Evolutionary conservation across 2,797 vertebrate genomes (phyloP).

Genomic region (Notolepis coatsorum): DNA sequence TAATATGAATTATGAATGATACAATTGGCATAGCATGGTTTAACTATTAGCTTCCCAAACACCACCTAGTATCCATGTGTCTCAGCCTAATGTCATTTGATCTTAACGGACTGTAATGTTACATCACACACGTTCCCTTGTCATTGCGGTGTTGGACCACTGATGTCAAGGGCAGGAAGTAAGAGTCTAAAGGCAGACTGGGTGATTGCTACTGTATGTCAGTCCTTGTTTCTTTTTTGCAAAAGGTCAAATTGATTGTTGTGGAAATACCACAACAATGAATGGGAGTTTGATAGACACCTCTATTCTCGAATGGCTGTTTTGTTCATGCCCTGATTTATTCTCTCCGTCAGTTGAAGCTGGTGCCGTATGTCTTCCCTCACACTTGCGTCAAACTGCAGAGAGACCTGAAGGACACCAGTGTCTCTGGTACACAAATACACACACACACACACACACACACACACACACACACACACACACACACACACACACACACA

Average conservation of each 20-base stretch:
- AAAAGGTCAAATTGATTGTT: neutral
- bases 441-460: neutral
- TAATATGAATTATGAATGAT: too few relatives aligned
- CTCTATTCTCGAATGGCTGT: neutral
- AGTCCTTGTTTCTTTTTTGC: neutral
- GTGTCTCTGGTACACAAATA: constrained; percentile 91
- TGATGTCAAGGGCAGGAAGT: too few relatives aligned
- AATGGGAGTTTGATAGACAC: neutral
- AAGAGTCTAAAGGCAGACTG: too few relatives aligned
- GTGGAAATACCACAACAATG: neutral
- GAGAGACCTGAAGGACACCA: constrained; percentile 93
- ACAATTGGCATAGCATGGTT: too few relatives aligned
- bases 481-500: neutral
- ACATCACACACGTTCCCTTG: too few relatives aligned
- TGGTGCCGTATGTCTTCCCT: constrained; percentile 92
- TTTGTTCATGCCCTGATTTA: constrained; percentile 4
- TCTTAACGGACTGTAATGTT: too few relatives aligned
- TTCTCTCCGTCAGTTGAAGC: constrained; percentile 84
- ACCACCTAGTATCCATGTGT: too few relatives aligned
- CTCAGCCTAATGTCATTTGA: too few relatives aligned
- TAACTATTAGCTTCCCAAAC: too few relatives aligned
- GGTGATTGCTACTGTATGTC: too few relatives aligned
- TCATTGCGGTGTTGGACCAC: too few relatives aligned
- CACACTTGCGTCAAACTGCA: constrained; percentile 90
- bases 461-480: neutral